phyloP scores from a whole-genome alignment of 2,888 invertebrate genomes.

The Linnaemya vulpina region DNA sequence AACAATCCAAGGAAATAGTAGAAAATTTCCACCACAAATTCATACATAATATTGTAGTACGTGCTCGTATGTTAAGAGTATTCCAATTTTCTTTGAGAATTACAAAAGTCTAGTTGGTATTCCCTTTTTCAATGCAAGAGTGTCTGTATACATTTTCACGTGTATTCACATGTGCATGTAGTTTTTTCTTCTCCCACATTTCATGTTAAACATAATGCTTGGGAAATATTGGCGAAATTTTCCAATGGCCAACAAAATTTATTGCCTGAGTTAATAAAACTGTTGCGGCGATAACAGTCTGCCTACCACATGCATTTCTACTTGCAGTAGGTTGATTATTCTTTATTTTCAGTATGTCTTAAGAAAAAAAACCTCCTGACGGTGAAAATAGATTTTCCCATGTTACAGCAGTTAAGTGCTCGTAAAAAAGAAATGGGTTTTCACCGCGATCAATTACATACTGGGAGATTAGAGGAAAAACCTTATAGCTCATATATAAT shows the following conservation, averaged over 20 bases:
- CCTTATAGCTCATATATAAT: slow-evolving; percentile 34
- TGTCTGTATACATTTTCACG: not conserved
- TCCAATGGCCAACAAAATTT: slow-evolving; percentile 59
- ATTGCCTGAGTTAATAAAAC: slow-evolving; percentile 60
- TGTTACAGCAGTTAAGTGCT: slow-evolving; percentile 22
- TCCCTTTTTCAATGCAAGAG: slow-evolving; percentile 25
- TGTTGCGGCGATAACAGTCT: slow-evolving; percentile 53
- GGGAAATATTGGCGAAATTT: slow-evolving; percentile 64
- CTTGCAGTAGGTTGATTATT: slow-evolving; percentile 21
- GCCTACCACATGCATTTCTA: slow-evolving; percentile 11
- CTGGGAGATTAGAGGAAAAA: slow-evolving; percentile 37
- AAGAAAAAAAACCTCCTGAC: slow-evolving; percentile 49
- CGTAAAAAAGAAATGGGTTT: slow-evolving; percentile 51
- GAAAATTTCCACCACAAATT: slow-evolving; percentile 46
- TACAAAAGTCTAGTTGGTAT: slow-evolving; percentile 60
- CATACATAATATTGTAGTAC: not conserved
- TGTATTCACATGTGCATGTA: not conserved
- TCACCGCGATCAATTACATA: not conserved
- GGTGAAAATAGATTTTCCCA: slow-evolving; percentile 57
- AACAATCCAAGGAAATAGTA: slow-evolving; percentile 29
- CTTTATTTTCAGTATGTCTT: slow-evolving; percentile 50
- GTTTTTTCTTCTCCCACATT: not conserved
- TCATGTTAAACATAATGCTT: slow-evolving; percentile 10
- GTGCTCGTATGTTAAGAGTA: slow-evolving; percentile 36
- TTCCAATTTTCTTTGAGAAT: slow-evolving; percentile 62